Percentiles rank a stretch among this genome's conserved stretches.
phyloP scores from a whole-genome alignment of 2,113 vertebrate genomes.

The Boleophthalmus pectinirostris region DNA sequence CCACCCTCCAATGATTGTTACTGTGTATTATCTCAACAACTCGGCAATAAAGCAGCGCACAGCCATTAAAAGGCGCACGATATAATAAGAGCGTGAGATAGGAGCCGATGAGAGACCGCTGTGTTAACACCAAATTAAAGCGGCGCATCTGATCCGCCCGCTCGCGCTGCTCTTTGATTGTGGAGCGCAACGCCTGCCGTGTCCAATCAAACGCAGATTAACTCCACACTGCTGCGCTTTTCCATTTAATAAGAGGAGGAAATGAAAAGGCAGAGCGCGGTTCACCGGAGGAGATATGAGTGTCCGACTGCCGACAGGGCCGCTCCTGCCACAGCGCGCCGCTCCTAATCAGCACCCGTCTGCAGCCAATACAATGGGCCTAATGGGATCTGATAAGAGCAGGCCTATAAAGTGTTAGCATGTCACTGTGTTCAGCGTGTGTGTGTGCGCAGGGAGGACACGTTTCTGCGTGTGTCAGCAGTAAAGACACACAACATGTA shows the following conservation, averaged over 20 bases:
- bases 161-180: constrained; percentile 14
- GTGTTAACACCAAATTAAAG: constrained; percentile 18
- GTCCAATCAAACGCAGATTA: constrained; percentile 28
- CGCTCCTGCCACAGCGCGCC: constrained; percentile 15
- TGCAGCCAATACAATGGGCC: constrained; percentile 14
- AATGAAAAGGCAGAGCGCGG: constrained; percentile 22
- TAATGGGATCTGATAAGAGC: constrained; percentile 5
- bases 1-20: neutral
- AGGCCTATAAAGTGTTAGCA: neutral
- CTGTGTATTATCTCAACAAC: constrained; percentile 1
- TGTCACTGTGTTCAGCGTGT: neutral
- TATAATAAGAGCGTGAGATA: constrained; percentile 4
- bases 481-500: neutral
- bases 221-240: constrained; percentile 5
- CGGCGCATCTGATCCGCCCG: neutral
- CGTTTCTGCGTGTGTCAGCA: neutral
- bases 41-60: neutral
- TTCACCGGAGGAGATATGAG: constrained; percentile 6
- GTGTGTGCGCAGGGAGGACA: neutral
- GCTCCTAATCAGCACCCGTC: constrained; percentile 19
- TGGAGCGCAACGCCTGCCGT: constrained; percentile 5
- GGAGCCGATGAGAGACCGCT: neutral
- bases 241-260: constrained; percentile 40
- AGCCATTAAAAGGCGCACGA: neutral
- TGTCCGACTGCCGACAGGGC: constrained; percentile 23